Percentiles rank a stretch among this genome's conserved stretches.
Evolutionary conservation across 2,888 invertebrate genomes (phyloP).

Genomic region (Isotomurus palustris): DNA sequence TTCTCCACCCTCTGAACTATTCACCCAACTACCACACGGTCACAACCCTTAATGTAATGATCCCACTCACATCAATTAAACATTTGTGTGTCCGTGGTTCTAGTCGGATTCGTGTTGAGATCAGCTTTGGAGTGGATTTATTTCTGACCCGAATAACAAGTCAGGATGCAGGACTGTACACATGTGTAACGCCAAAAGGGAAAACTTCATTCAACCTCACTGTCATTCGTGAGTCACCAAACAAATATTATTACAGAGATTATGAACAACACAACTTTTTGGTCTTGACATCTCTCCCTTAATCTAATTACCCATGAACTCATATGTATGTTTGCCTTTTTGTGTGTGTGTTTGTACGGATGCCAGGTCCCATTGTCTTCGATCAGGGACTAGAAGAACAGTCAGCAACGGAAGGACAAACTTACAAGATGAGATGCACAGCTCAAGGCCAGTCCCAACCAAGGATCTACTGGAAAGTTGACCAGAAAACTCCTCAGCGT

Average conservation of each 20-base stretch:
- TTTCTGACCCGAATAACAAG: slow-evolving; percentile 44
- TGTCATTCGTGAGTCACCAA: slow-evolving; percentile 43
- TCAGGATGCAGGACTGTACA: slow-evolving; percentile 42
- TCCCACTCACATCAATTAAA: background rate
- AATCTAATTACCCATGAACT: too few relatives aligned
- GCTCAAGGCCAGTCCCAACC: slow-evolving; percentile 39
- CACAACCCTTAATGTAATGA: background rate
- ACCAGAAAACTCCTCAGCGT: slow-evolving; percentile 32
- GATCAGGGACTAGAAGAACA: slow-evolving; percentile 40
- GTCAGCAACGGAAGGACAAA: slow-evolving; percentile 42
- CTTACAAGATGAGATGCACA: slow-evolving; percentile 37
- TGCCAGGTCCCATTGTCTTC: slow-evolving; percentile 45
- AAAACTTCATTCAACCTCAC: slow-evolving; percentile 42
- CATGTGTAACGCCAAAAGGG: slow-evolving; percentile 35
- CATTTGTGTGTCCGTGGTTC: slow-evolving; percentile 5
- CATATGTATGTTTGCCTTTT: too few relatives aligned
- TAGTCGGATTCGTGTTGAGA: slow-evolving; percentile 43
- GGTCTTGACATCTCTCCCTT: background rate
- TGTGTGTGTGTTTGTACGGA: background rate
- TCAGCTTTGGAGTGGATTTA: slow-evolving; percentile 41
- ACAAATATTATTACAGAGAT: background rate
- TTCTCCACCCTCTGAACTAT: too few relatives aligned
- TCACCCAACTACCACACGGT: background rate
- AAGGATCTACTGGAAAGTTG: slow-evolving; percentile 44
- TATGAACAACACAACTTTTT: too few relatives aligned